Base-by-base conservation (phyloP, 2,113 vertebrate genomes). In the Notothenia rossii region DNA sequence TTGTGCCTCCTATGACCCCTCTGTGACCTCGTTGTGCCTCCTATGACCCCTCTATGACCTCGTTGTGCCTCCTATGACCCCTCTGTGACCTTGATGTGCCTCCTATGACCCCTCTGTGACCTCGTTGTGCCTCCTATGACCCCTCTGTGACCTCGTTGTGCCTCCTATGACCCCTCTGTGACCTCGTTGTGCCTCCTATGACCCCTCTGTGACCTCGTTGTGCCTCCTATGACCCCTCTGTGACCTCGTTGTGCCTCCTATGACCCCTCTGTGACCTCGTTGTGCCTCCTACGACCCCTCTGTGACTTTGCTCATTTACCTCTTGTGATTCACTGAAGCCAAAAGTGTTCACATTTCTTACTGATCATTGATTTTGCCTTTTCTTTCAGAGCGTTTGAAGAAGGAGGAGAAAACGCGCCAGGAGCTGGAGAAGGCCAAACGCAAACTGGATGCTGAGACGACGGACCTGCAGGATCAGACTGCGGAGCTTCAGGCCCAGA, bases 401-500 rank as follows among this genome's bases (percentile, higher is more conserved):
- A 99, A 99, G 91, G 98, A 99, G 79, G 98, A 99, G 86, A 99
- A 99, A 79, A 99, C 97, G 0, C 96, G 98, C 0, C 98, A 99
- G 72, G 98, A 99, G 82, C 86, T 99, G 67, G 98, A 99, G 87
- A 99, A 99, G 84, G 96, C 97, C 55, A 99, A 99, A 81, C 95
- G 98, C 36, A 99, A 99, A 83, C 96, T 99, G 45, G 98, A 99
- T 0, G 97, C 95, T 0, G 98, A 99, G 88, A 98, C 96, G 0
- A 98, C 97, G 0, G 98, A 99, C 90, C 95, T 99, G 64, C 97
- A 98, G 91, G 98, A 99, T 92, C 98, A 99, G 94, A 99, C 99
- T 3, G 96, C 94, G 0, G 98, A 99, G 93, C 94, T 99, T 1
- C 98, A 99, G 89, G 96, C 96, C 1, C 98, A 99, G 92, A 96